Evolutionary conservation across 2,888 invertebrate species (phyloP).

Genomic region (Acleris literana): DNA sequence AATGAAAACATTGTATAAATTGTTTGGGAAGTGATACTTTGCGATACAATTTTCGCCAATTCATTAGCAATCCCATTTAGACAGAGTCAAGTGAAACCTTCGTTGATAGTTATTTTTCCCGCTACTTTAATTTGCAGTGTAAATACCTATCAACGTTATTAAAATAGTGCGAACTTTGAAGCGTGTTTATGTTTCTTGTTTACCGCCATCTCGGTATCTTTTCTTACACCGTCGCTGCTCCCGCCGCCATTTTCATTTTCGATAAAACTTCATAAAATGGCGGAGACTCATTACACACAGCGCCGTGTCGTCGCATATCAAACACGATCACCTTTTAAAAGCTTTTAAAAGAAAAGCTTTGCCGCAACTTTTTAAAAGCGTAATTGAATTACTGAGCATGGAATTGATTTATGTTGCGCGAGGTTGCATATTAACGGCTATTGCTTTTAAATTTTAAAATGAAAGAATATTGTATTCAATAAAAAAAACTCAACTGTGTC

Average conservation of each 20-base stretch:
- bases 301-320: slow-evolving; percentile 26
- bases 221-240: not conserved
- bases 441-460: too few relatives aligned
- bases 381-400: slow-evolving; percentile 21
- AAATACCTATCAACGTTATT: too few relatives aligned
- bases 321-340: slow-evolving; percentile 23
- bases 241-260: slow-evolving; percentile 6
- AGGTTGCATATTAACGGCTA: not conserved
- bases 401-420: not conserved
- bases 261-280: slow-evolving; percentile 18
- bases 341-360: slow-evolving; percentile 25
- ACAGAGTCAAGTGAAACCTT: too few relatives aligned
- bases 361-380: slow-evolving; percentile 10
- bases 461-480: too few relatives aligned
- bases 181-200: not conserved
- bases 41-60: too few relatives aligned
- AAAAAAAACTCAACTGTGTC: too few relatives aligned
- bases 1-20: too few relatives aligned
- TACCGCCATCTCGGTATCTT: not conserved
- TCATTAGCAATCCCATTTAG: too few relatives aligned
- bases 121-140: too few relatives aligned
- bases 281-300: slow-evolving; percentile 1
- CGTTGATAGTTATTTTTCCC: too few relatives aligned
- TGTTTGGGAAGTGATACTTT: too few relatives aligned
- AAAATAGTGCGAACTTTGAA: too few relatives aligned